Evolutionary conservation across 2,797 vertebrate species (phyloP).

Genomic region (Enteromius paludinosus): DNA sequence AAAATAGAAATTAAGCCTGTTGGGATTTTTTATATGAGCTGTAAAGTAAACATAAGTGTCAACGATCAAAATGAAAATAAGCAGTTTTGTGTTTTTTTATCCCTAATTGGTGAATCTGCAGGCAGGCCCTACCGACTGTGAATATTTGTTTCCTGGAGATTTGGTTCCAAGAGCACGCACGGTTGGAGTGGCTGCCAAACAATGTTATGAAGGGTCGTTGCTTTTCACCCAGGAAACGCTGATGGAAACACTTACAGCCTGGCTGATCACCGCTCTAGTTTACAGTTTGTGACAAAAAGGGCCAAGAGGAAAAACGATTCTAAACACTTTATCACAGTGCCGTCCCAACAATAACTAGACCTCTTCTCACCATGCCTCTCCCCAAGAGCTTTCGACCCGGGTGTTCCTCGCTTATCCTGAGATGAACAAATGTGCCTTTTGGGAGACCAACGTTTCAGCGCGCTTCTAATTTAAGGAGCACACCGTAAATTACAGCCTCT

Average conservation of each 20-base stretch:
- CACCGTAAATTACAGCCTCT: conserved; percentile 50
- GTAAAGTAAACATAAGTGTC: conserved; percentile 17
- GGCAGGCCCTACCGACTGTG: conserved; percentile 8
- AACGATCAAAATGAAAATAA: conserved; percentile 36
- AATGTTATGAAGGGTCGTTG: conserved; percentile 27
- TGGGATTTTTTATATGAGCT: conserved; percentile 10
- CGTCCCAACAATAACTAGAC: conserved; percentile 42
- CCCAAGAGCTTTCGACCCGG: conserved; percentile 31
- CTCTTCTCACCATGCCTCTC: conserved; percentile 25
- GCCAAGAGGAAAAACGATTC: conserved; percentile 33
- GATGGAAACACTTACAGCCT: conserved; percentile 30
- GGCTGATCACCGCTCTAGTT: conserved; percentile 22
- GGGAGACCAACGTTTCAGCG: conserved; percentile 27
- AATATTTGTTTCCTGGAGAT: conserved; percentile 18
- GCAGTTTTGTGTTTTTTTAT: not conserved
- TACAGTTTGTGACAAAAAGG: conserved; percentile 41
- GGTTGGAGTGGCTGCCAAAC: not conserved
- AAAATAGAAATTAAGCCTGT: conserved; percentile 5
- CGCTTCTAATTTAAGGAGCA: conserved; percentile 52
- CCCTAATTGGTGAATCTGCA: conserved; percentile 15
- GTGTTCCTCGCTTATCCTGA: conserved; percentile 54
- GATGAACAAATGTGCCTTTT: conserved; percentile 43
- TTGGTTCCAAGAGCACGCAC: conserved; percentile 24
- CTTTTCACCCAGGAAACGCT: conserved; percentile 34
- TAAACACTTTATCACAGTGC: conserved; percentile 33